Percentiles rank a stretch among this genome's conserved stretches.
phyloP scores from a whole-genome alignment of 1,140 invertebrate species.

The Helicoverpa zea region DNA sequence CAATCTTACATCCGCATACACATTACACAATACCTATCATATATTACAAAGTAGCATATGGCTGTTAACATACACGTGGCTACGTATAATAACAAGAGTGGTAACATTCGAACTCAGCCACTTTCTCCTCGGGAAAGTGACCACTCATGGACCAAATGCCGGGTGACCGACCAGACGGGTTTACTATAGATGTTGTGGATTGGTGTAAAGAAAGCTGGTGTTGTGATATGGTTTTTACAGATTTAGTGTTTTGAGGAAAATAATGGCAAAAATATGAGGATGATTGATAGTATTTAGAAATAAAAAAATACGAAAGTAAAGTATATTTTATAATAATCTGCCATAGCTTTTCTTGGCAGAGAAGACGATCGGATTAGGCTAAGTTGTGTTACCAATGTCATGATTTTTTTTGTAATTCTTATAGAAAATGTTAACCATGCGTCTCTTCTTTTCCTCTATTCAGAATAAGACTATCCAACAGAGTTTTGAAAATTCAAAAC shows the following conservation, averaged over 20 bases:
- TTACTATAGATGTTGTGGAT: constrained; percentile 48
- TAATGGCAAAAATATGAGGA: too few relatives aligned
- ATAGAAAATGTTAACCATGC: too few relatives aligned
- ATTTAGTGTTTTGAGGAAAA: too few relatives aligned
- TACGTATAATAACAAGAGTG: constrained; percentile 63
- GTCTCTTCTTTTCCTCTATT: too few relatives aligned
- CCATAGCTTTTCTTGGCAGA: too few relatives aligned
- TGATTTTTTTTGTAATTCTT: too few relatives aligned
- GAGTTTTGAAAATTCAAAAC: neutral
- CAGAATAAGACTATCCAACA: neutral
- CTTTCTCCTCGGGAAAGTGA: constrained; percentile 85
- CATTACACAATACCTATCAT: neutral
- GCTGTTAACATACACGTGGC: constrained; percentile 37
- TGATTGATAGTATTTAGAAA: too few relatives aligned
- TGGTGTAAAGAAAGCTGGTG: constrained; percentile 36
- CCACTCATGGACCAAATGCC: constrained; percentile 60
- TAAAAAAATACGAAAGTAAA: too few relatives aligned
- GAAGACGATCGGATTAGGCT: too few relatives aligned
- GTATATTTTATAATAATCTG: too few relatives aligned
- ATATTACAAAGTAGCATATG: constrained; percentile 19
- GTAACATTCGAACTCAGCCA: constrained; percentile 60
- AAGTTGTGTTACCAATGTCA: too few relatives aligned
- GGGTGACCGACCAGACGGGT: constrained; percentile 24
- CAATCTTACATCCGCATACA: neutral
- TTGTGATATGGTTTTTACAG: too few relatives aligned